These are phyloP conservation scores for Apodemus agrarius DNA, from an alignment of 2,797 vertebrate genomes.

Conservation along the genomic window DNA sequence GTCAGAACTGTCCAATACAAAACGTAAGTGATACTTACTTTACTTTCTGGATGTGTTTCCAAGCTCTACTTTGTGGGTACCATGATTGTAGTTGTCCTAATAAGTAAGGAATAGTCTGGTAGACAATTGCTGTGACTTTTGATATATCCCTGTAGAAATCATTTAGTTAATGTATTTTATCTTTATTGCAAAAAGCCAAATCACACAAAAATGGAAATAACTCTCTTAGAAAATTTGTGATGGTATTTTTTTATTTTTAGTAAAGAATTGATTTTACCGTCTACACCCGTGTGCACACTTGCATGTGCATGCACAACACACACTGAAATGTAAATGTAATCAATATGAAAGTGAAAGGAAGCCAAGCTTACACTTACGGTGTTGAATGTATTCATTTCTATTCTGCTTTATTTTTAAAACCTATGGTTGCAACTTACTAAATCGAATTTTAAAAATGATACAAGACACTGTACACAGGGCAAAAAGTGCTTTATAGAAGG, in stretches of 20 bases:
- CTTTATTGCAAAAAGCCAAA: conserved; percentile 11
- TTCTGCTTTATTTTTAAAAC: conserved; percentile 5
- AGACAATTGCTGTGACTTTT: background rate
- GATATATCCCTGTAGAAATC: background rate
- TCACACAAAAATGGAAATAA: background rate
- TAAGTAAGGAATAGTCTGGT: background rate
- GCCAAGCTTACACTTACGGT: background rate
- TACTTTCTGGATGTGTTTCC: conserved; percentile 8
- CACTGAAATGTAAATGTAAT: background rate
- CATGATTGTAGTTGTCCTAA: conserved; percentile 38
- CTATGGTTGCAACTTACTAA: background rate
- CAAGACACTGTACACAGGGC: background rate
- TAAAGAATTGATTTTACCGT: conserved; percentile 48
- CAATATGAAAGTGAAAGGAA: background rate
- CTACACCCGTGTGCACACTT: background rate
- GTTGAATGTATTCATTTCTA: conserved; percentile 8
- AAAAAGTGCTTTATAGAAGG: background rate
- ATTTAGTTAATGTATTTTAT: conserved; percentile 32
- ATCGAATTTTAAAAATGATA: background rate
- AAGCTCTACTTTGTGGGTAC: background rate
- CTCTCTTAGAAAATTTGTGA: background rate
- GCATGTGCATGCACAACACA: background rate
- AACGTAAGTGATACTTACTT: background rate
- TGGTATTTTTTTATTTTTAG: background rate
- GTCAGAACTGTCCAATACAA: background rate